Base-by-base conservation (phyloP, 2,888 invertebrate genomes). In the Nematopogon swammerdamellus region DNA sequence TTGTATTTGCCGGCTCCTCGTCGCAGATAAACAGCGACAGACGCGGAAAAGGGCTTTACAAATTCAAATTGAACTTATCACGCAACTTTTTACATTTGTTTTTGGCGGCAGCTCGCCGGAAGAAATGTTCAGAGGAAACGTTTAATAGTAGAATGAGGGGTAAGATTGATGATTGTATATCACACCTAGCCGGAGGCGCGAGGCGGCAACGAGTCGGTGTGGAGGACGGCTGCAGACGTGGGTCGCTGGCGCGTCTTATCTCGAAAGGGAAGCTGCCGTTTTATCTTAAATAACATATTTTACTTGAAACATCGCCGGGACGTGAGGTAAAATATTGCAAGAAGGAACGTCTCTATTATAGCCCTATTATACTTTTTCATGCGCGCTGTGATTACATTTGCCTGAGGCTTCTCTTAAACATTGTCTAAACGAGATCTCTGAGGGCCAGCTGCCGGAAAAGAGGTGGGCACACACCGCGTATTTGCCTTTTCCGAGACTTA, bases 31-130 rank as follows among this genome's bases (percentile, higher is more conserved):
- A 77, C 79, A 76, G 75, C 74, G 79, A 74, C 75, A 74, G 73
- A 73, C 73, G 79, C 63, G 76, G 76, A 79, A 79, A 79, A 74
- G 79, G 76, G 79, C 79, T 79, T 79, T 79, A 77, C 79, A 79
- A 79, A 79, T 79, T 79, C 79, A 77, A 79, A 79, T 79, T 77
- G 79, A 76, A 79, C 77, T 79, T 79, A 79, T 79, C 79, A 77
- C 79, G 76, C 75, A 79, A 79, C 77, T 79, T 79, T 79, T 79
- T 79, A 79, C 79, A 79, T 79, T 79, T 79, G 79, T 79, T 79
- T 79, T 77, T 79, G 76, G 75, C 74, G 73, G 63, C 68, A 74
- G 72, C 76, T 72, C 72, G 73, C 70, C 65, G 72, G 72, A 73
- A 75, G 70, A 68, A 75, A 77, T 14, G 4, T 10, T 25, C 71